Percentiles rank a stretch among this genome's conserved stretches.
Evolutionary conservation across 2,113 vertebrate genomes (phyloP).

Genomic region (Nothobranchius kuhntae): DNA sequence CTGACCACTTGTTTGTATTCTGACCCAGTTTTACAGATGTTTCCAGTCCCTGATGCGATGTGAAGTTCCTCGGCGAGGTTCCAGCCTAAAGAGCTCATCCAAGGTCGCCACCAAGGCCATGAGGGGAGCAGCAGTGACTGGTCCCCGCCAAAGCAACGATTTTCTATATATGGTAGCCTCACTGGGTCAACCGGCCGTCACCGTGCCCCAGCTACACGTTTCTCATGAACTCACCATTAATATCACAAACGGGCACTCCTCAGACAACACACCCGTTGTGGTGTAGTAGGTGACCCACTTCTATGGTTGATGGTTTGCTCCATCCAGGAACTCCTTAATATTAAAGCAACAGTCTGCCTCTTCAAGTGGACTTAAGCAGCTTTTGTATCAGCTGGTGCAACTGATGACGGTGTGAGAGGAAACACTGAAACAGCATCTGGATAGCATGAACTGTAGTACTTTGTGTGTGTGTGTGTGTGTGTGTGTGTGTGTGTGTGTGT

Average conservation of each 20-base stretch:
- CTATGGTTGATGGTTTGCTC: constrained; percentile 39
- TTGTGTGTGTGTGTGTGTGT: too few species aligned
- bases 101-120: constrained; percentile 60
- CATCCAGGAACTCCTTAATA: constrained; percentile 16
- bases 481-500: too few species aligned
- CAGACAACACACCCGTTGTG: constrained; percentile 32
- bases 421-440: too few species aligned
- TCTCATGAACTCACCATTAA: constrained; percentile 38
- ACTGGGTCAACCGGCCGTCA: constrained; percentile 35
- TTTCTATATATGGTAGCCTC: constrained; percentile 71
- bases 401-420: too few species aligned
- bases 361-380: constrained; percentile 28
- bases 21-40: constrained; percentile 83
- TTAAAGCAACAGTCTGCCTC: constrained; percentile 4
- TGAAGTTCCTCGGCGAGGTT: constrained; percentile 41
- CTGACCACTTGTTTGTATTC: constrained; percentile 32
- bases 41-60: constrained; percentile 78
- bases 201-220: constrained; percentile 38
- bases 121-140: constrained; percentile 18
- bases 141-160: constrained; percentile 37
- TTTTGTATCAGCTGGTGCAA: not conserved
- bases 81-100: constrained; percentile 71
- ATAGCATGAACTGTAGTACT: too few species aligned
- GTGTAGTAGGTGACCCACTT: constrained; percentile 64
- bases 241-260: constrained; percentile 39